Evolutionary conservation across 1,140 invertebrate genomes (phyloP), one percentile per base, ranked within the genome.

Genomic region (Bombus balteatus): DNA sequence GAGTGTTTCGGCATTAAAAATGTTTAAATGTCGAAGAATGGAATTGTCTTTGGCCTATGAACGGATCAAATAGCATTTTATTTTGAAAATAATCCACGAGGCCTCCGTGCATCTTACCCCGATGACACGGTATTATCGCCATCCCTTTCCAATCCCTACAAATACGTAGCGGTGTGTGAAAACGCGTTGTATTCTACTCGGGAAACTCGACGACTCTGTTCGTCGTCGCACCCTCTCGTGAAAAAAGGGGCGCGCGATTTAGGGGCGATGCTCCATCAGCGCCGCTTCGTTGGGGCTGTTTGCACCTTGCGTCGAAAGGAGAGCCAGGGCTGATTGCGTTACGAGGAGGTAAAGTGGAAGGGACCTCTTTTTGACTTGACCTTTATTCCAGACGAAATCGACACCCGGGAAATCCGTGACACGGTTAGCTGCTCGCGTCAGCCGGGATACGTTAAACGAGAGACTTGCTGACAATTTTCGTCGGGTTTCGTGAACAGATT

Each of bases 361-460:
- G n/a, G 15, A 41, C 13, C 37, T 28, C 41, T 72, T 72, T 34
- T 68, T 32, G n/a, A 68, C n/a, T 68, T 68, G 6, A 68, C 65
- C 32, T 68, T 68, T 34, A 72, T 72, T 72, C 28, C 15, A 12
- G 15, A n/a, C 10, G 59, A 65, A 78, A 78, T 78, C 18, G 76
- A 43, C 32, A 59, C 57, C 57, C 47, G 22, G 47, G 22, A 37
- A 37, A 76, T 59, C 10, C 9, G 32, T 10, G 32, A 28, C 47
- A 37, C 75, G 34, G 75, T 77, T 77, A 39, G 53, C n/a, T 77
- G 75, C 28, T 62, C 32, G 12, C 13, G 53, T 10, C 18, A 9
- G 43, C 53, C 4, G n/a, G 37, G 10, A 18, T 3, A 6, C 13
- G 72, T 41, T 74, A 28, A 75, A 75, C 32, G n/a, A 57, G 15